Evolutionary conservation across 2,888 invertebrate genomes (phyloP).

Genomic region (Argyresthia albistria): DNA sequence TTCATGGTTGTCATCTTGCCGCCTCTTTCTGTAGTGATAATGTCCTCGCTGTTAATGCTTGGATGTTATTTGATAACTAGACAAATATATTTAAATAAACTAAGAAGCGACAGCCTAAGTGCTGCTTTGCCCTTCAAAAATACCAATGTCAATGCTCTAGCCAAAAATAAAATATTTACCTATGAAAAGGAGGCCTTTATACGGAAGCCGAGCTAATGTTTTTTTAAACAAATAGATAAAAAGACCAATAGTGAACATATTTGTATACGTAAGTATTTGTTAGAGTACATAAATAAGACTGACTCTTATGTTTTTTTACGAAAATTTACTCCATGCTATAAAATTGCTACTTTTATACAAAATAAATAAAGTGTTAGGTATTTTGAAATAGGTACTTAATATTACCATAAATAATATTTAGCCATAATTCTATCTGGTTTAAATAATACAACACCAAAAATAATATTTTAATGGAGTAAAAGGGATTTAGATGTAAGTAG

Average conservation of each 20-base stretch:
- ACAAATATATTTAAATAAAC: constrained; percentile 30
- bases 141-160: constrained; percentile 31
- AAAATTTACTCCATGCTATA: neutral
- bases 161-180: constrained; percentile 38
- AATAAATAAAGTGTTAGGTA: neutral
- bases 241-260: constrained; percentile 4
- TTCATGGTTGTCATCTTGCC: constrained; percentile 67
- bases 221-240: constrained; percentile 5
- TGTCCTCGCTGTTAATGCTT: constrained; percentile 26
- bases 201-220: constrained; percentile 18
- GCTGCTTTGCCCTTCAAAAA: constrained; percentile 37
- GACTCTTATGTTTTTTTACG: neutral
- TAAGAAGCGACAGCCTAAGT: constrained; percentile 32
- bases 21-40: constrained; percentile 40
- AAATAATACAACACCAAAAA: no score
- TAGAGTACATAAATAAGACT: neutral
- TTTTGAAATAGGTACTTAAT: no score
- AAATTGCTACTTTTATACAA: neutral
- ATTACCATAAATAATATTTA: no score
- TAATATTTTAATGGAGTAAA: no score
- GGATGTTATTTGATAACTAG: constrained; percentile 39
- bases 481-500: no score
- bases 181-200: constrained; percentile 48
- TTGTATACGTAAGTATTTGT: neutral
- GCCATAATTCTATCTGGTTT: no score